Conservation (phyloP, 2,797 vertebrate species). For the Pitangus sulphuratus region DNA sequence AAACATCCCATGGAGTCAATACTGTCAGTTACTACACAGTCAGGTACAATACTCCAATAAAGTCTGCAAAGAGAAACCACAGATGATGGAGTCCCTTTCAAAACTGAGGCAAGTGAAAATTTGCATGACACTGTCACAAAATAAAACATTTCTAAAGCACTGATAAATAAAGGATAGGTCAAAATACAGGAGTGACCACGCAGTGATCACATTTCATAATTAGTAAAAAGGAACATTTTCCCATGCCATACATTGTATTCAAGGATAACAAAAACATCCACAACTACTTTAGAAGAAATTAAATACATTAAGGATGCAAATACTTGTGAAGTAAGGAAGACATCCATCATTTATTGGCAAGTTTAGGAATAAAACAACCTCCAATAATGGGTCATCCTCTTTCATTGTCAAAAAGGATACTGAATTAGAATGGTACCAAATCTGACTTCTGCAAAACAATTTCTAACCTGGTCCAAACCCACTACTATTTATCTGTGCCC, state of each 20-base stretch:
- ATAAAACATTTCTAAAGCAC: neutral
- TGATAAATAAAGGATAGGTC: neutral
- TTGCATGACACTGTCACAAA: neutral
- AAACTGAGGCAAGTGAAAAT: neutral
- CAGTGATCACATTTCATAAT: neutral
- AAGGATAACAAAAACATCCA: neutral
- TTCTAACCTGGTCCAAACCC: neutral
- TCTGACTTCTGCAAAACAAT: neutral
- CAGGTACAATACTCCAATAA: neutral
- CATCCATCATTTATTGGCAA: neutral
- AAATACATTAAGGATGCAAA: neutral
- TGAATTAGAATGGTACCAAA: neutral
- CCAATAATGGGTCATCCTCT: neutral
- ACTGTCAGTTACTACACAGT: neutral
- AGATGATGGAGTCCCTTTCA: neutral
- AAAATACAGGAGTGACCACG: neutral
- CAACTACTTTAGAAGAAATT: neutral
- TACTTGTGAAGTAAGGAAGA: neutral
- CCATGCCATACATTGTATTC: neutral
- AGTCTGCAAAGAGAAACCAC: neutral
- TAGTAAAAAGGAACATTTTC: neutral
- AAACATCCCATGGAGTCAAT: neutral
- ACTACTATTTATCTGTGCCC: neutral
- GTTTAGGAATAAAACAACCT: neutral
- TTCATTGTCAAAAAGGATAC: neutral